Evolutionary conservation across 1,140 invertebrate species (phyloP).

Genomic region (Phthorimaea operculella): DNA sequence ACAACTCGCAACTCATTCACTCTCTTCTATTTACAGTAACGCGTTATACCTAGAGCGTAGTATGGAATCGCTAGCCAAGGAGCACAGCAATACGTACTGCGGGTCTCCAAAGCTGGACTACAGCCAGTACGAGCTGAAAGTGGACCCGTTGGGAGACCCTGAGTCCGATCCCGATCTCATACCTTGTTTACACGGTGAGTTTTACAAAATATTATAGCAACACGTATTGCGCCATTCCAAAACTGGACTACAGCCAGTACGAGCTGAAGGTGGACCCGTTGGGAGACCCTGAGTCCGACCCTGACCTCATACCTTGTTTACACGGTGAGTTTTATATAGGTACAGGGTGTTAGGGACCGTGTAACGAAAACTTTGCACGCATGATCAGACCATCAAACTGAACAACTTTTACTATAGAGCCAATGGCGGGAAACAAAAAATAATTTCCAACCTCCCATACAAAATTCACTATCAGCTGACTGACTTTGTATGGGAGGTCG

Average conservation of each 20-base stretch:
- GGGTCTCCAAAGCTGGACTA: slow-evolving; percentile 50
- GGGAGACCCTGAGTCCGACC: slow-evolving; percentile 76
- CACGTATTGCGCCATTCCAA: too few relatives aligned
- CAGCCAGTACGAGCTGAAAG: slow-evolving; percentile 45
- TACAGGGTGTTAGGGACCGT: too few relatives aligned
- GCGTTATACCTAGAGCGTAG: slow-evolving; percentile 43
- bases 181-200: slow-evolving; percentile 84
- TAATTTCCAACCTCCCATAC: too few relatives aligned
- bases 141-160: slow-evolving; percentile 68
- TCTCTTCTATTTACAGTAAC: slow-evolving; percentile 19
- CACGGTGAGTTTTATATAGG: slow-evolving; percentile 77
- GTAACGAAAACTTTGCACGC: too few relatives aligned
- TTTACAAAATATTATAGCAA: slow-evolving; percentile 20
- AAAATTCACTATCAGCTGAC: too few relatives aligned
- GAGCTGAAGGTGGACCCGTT: slow-evolving; percentile 55
- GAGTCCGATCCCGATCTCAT: slow-evolving; percentile 85
- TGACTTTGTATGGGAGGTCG: too few relatives aligned
- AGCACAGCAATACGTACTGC: slow-evolving; percentile 38
- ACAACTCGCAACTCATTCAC: too few relatives aligned
- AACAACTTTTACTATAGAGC: too few relatives aligned
- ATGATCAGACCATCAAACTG: too few relatives aligned
- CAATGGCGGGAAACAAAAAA: too few relatives aligned
- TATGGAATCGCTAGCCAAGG: slow-evolving; percentile 44
- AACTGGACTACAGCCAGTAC: slow-evolving; percentile 35
- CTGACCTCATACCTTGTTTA: slow-evolving; percentile 86